Base-by-base conservation (phyloP, 2,888 invertebrate genomes). In the Cephus pulcher region DNA sequence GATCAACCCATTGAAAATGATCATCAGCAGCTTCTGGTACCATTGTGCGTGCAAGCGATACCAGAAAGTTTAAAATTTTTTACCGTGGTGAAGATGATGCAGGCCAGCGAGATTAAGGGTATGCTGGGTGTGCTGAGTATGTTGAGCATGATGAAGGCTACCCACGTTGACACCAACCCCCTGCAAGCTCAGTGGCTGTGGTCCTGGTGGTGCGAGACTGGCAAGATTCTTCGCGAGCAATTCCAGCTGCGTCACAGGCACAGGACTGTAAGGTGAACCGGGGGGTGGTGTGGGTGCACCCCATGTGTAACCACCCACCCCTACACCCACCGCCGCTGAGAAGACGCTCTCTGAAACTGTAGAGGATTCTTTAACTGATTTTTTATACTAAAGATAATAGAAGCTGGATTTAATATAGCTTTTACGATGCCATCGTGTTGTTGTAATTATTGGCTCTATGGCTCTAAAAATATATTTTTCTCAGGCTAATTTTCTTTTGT, bases 271-370 rank as follows among this genome's bases (percentile, higher is more conserved):
- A 34, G 95, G 95, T 77, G 95, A 95, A 69, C 93, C 93, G 1
- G 93, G 93, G 30, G 93, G 93, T 80, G 95, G 95, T 76, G 95
- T 95, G 82, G 95, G 95, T 89, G 95, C 95, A 73, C 95, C 95
- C 90, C 93, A 93, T 82, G 92, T 90, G 91, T 94, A 94, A 82
- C 95, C 93, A 83, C 90, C 90, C 83, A 90, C 87, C 74, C 90
- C 90, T 69, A 90, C 90, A 75, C 90, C 90, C 79, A 90, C 90
- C 74, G 94, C 93, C 56, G 95, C 93, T 74, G 95, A 94, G 92
- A 94, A 95, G 86, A 95, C 91, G 84, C 95, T 95, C 92, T 95
- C 95, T 90, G 95, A 93, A 90, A 95, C 94, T 94, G 92, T 81
- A 86, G 79, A 81, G 40, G 12, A 34, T 74, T 37, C 15, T 34